phyloP scores from a whole-genome alignment of 2,888 invertebrate species.

The Liposcelis brunnea region DNA sequence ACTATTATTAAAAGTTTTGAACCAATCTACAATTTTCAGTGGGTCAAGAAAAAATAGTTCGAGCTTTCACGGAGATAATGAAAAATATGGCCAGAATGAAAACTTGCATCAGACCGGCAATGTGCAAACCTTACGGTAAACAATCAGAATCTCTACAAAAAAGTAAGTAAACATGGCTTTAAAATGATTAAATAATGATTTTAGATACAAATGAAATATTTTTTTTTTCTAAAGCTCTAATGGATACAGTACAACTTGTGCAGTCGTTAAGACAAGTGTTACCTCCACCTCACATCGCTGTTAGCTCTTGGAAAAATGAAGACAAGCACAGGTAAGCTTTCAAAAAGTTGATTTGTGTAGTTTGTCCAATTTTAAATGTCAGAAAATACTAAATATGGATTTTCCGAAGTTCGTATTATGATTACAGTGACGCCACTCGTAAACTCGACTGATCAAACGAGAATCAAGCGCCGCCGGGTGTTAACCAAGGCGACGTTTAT shows the following conservation, averaged over 20 bases:
- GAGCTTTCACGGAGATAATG: conserved; percentile 72
- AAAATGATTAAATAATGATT: too few relatives aligned
- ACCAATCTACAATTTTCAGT: conserved; percentile 15
- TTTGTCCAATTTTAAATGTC: conserved; percentile 17
- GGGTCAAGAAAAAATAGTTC: conserved; percentile 71
- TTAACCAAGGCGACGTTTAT: too few relatives aligned
- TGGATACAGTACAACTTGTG: conserved; percentile 74
- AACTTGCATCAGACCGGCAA: conserved; percentile 69
- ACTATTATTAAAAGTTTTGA: background rate
- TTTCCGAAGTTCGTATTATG: conserved; percentile 16
- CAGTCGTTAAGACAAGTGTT: conserved; percentile 69
- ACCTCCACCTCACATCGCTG: conserved; percentile 75
- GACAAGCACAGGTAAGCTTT: conserved; percentile 42
- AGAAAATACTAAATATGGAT: background rate
- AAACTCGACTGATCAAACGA: too few relatives aligned
- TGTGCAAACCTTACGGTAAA: conserved; percentile 83
- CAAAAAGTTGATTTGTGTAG: too few relatives aligned
- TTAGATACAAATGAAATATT: conserved; percentile 1
- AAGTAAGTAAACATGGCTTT: conserved; percentile 40
- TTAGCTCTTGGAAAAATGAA: conserved; percentile 80
- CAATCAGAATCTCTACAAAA: conserved; percentile 78
- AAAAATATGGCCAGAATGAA: conserved; percentile 80
- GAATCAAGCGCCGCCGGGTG: too few relatives aligned
- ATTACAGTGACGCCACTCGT: conserved; percentile 11
- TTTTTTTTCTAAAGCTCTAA: conserved; percentile 40